Evolutionary conservation across 1,140 invertebrate species (phyloP), one percentile per base, ranked within the genome.

Genomic region (Drosophila eugracilis): DNA sequence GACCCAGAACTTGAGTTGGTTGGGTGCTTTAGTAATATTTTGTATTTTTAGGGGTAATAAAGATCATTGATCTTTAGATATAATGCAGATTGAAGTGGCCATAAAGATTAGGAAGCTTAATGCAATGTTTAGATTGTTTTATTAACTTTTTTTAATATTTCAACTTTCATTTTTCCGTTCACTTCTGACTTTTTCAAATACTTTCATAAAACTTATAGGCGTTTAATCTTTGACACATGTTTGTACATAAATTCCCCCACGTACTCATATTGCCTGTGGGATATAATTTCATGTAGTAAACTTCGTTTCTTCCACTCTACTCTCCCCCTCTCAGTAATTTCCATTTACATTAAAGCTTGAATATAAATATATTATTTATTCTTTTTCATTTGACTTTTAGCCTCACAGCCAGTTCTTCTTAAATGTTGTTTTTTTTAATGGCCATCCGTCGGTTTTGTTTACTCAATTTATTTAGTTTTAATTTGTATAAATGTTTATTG

Each of bases 381-480:
- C 26, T 47, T 28, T 17, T 48, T 14, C 12, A 39, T 12, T 32
- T 34, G 14, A 50, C 41, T 62, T 58, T 53, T 44, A 34, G 28
- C 28, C 32, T 21, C 55, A 39, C 42, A 54, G 60, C 32, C 19
- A n/a, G n/a, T n/a, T n/a, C n/a, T n/a, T n/a, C 9, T 4, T 24
- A 17, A 22, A 52, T 75, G 55, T 67, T 58, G 54, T 54, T 37
- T 32, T 41, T 55, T 78, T 76, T 84, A 70, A 78, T 66, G 58
- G 12, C 44, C 22, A 21, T 26, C 53, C 44, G 57, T 22, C 63
- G 50, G 50, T 59, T 74, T 28, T 22, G 63, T 39, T 54, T 26
- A 48, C 24, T 54, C 67, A 54, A 78, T 77, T 71, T 84, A 78
- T 60, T 50, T 63, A 50, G 55, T 63, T 84, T 74, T 59, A 21